Evolutionary conservation across 2,797 vertebrate genomes (phyloP).

Genomic region (Ambastaia sidthimunki): DNA sequence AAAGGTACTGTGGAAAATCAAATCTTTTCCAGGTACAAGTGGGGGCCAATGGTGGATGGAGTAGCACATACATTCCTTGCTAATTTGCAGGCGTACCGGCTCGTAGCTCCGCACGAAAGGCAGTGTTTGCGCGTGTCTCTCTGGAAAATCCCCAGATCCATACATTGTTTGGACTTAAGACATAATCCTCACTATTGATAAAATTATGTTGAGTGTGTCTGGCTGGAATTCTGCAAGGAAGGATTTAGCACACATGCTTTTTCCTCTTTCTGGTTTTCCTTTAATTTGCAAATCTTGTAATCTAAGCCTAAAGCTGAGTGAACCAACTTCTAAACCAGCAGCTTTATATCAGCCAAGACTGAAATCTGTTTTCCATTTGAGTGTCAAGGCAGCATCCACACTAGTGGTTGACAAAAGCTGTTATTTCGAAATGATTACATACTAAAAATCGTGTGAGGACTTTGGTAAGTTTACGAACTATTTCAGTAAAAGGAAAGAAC

Average conservation of each 20-base stretch:
- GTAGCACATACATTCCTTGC: conserved; percentile 66
- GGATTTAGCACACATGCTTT: conserved; percentile 83
- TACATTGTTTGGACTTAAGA: conserved; percentile 78
- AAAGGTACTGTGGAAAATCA: conserved; percentile 57
- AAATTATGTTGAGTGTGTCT: conserved; percentile 76
- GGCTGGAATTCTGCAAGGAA: conserved; percentile 78
- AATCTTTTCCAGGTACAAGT: conserved; percentile 66
- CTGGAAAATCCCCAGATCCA: conserved; percentile 75
- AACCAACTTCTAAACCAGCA: conserved; percentile 88
- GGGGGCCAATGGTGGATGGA: conserved; percentile 60
- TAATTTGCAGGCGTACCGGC: conserved; percentile 67
- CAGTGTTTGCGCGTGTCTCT: conserved; percentile 67
- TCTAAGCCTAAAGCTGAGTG: conserved; percentile 91
- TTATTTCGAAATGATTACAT: conserved; percentile 92
- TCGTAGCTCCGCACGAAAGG: conserved; percentile 61
- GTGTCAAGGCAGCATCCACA: conserved; percentile 92
- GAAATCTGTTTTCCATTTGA: conserved; percentile 97
- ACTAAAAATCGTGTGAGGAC: conserved; percentile 83
- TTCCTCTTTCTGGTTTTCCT: conserved; percentile 87
- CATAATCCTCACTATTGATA: conserved; percentile 83
- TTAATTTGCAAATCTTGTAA: conserved; percentile 98
- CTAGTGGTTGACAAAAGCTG: conserved; percentile 88
- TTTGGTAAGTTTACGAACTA: conserved; percentile 82
- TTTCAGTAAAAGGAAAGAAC: conserved; percentile 73
- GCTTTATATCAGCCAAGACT: conserved; percentile 83